Evolutionary conservation across 2,113 vertebrate genomes (phyloP).

Genomic region (Laticauda colubrina): DNA sequence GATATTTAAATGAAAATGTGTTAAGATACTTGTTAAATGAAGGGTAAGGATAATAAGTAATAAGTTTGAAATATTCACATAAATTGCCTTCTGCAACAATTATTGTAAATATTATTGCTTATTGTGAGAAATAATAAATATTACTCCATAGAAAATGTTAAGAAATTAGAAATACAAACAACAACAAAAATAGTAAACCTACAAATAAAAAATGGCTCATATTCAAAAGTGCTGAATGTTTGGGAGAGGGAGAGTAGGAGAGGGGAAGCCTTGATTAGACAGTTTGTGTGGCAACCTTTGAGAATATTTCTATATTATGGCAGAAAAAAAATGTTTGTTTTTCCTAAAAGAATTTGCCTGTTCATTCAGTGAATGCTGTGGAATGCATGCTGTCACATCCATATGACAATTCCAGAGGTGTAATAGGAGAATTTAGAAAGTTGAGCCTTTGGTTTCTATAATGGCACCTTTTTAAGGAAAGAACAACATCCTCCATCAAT

Average conservation of each 20-base stretch:
- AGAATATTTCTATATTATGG: constrained; percentile 56
- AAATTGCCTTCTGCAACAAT: constrained; percentile 81
- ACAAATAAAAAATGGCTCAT: constrained; percentile 73
- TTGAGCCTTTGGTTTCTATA: constrained; percentile 59
- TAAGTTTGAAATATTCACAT: constrained; percentile 82
- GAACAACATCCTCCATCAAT: constrained; percentile 59
- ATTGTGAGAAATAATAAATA: constrained; percentile 78
- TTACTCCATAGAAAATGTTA: constrained; percentile 83
- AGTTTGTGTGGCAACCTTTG: constrained; percentile 56
- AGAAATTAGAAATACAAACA: background rate
- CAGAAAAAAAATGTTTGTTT: constrained; percentile 42
- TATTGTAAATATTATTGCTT: constrained; percentile 66
- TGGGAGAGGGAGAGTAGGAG: background rate
- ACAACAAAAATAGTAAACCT: constrained; percentile 58
- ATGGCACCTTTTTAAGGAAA: constrained; percentile 46
- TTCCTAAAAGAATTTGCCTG: constrained; percentile 45
- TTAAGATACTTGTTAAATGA: constrained; percentile 84
- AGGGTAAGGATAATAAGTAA: constrained; percentile 87
- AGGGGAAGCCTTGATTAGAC: constrained; percentile 45
- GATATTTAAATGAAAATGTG: constrained; percentile 91
- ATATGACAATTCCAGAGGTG: constrained; percentile 44
- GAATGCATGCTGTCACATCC: constrained; percentile 50
- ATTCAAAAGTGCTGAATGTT: constrained; percentile 41
- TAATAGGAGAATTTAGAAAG: constrained; percentile 48
- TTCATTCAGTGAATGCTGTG: constrained; percentile 42